Percentiles rank a stretch among this genome's conserved stretches.
Evolutionary conservation across 2,888 invertebrate species (phyloP).

Genomic region (Erpobdella octoculata): DNA sequence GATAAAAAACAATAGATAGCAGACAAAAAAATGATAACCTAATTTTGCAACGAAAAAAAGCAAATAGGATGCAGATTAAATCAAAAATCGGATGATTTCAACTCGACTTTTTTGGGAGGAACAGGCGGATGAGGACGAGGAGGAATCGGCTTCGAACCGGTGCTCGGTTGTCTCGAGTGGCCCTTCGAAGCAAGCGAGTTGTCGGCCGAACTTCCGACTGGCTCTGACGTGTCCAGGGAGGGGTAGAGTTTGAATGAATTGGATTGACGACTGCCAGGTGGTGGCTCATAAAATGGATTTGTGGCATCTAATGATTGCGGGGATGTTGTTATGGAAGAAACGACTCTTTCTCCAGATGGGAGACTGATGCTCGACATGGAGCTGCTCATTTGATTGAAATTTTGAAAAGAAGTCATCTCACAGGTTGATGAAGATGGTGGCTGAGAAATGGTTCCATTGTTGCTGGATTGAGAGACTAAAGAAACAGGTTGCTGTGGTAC

Average conservation of each 20-base stretch:
- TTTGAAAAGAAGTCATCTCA: neutral
- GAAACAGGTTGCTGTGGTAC: conserved; percentile 38
- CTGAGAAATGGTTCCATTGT: conserved; percentile 43
- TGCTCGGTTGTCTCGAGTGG: neutral
- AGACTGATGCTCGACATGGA: neutral
- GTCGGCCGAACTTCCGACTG: neutral
- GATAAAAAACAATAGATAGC: too few species aligned
- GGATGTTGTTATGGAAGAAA: neutral
- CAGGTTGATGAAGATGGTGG: conserved; percentile 40
- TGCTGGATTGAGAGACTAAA: conserved; percentile 47
- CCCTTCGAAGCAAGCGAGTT: neutral
- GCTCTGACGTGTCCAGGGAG: neutral
- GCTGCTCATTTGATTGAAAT: neutral
- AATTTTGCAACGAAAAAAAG: too few species aligned
- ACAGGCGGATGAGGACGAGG: conserved; percentile 12
- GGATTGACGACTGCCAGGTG: neutral
- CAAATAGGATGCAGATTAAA: neutral
- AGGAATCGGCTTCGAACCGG: conserved; percentile 1
- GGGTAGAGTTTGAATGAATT: conserved; percentile 8
- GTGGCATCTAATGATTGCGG: neutral
- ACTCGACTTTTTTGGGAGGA: conserved; percentile 13
- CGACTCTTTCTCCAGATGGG: neutral
- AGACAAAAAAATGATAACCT: neutral
- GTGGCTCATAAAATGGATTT: neutral
- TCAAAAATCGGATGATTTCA: conserved; percentile 5